Conservation (phyloP, 1,140 invertebrate genomes). For the Drosophila elegans region DNA sequence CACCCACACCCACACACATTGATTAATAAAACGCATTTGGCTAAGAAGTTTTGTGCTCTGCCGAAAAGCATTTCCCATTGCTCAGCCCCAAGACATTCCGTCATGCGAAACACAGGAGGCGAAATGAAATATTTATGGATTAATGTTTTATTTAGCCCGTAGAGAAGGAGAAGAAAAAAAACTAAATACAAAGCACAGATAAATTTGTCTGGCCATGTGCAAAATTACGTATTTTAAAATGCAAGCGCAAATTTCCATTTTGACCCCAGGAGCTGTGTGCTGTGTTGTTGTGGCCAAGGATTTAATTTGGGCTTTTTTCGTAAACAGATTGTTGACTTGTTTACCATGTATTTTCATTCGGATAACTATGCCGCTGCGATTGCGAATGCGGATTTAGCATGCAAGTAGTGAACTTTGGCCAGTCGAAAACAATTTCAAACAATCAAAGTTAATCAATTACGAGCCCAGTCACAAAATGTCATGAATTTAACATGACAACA, state of each 20-base stretch:
- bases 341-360: constrained; percentile 51
- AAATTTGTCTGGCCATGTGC: constrained; percentile 45
- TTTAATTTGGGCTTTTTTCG: constrained; percentile 41
- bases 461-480: constrained; percentile 62
- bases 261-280: constrained; percentile 18
- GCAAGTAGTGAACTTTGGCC: constrained; percentile 43
- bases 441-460: constrained; percentile 81
- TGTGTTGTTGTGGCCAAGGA: constrained; percentile 28
- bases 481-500: constrained; percentile 54
- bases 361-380: constrained; percentile 33
- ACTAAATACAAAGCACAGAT: constrained; percentile 1
- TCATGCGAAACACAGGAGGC: constrained; percentile 34
- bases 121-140: constrained; percentile 47
- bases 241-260: constrained; percentile 38
- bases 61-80: constrained; percentile 47
- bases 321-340: constrained; percentile 47
- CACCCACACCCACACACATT: constrained; percentile 48
- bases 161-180: background rate
- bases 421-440: constrained; percentile 47
- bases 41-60: constrained; percentile 71
- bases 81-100: constrained; percentile 43
- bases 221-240: constrained; percentile 51
- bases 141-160: constrained; percentile 45
- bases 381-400: constrained; percentile 15
- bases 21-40: constrained; percentile 80